Evolutionary conservation across 2,113 vertebrate species (phyloP).

Genomic region (Lucifuga dentata): DNA sequence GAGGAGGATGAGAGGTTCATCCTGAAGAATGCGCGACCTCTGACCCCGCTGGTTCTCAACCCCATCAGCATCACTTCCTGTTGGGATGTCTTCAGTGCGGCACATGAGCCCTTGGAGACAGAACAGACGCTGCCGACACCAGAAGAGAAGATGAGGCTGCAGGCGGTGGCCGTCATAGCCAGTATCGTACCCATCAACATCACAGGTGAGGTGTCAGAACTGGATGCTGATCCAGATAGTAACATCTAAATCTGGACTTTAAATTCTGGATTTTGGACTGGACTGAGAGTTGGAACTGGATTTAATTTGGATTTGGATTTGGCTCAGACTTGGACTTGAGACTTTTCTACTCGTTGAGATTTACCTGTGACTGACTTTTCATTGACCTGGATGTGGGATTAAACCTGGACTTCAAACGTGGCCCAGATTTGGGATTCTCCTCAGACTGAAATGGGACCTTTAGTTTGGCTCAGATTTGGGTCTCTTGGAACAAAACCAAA

Average conservation of each 20-base stretch:
- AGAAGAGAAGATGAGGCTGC: slow-evolving; percentile 93
- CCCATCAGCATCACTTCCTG: slow-evolving; percentile 33
- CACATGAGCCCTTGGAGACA: slow-evolving; percentile 81
- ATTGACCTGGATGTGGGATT: no score
- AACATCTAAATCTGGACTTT: background rate
- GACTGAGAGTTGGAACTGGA: background rate
- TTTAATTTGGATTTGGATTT: background rate
- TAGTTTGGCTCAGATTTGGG: background rate
- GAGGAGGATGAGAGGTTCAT: slow-evolving; percentile 88
- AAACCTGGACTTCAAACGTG: no score
- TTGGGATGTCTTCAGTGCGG: slow-evolving; percentile 56
- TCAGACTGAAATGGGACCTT: background rate
- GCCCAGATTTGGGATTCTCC: background rate
- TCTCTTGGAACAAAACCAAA: no score
- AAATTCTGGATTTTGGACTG: background rate
- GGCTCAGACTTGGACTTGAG: background rate
- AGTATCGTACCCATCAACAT: slow-evolving; percentile 95
- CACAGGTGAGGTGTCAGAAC: slow-evolving; percentile 83
- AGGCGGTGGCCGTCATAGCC: slow-evolving; percentile 87
- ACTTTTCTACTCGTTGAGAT: no score
- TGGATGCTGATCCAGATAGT: background rate
- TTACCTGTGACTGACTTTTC: no score
- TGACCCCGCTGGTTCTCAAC: slow-evolving; percentile 83
- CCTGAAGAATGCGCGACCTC: slow-evolving; percentile 79
- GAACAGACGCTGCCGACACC: slow-evolving; percentile 93